These are phyloP conservation scores for Atta colombica DNA, from an alignment of 1,140 invertebrate genomes.

Conservation along the genomic window DNA sequence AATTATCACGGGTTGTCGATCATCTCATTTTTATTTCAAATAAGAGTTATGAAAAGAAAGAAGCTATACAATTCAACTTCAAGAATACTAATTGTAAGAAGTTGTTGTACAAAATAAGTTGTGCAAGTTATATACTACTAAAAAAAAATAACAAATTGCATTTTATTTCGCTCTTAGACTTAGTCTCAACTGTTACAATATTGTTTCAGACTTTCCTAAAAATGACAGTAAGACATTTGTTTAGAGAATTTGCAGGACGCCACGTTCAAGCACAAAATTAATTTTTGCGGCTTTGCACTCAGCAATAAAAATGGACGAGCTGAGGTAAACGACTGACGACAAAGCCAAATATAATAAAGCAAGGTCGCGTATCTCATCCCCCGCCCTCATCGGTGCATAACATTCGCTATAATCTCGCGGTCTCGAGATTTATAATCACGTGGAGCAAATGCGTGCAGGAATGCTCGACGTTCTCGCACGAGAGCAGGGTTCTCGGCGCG, in stretches of 20 bases:
- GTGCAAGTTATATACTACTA: background rate
- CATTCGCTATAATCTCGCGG: constrained; percentile 79
- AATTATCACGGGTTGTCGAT: background rate
- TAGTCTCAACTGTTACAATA: background rate
- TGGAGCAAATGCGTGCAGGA: constrained; percentile 84
- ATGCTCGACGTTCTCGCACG: constrained; percentile 80
- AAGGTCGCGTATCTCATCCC: constrained; percentile 80
- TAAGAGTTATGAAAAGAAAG: background rate
- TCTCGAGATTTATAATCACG: constrained; percentile 84
- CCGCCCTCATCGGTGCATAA: constrained; percentile 83
- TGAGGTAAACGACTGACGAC: constrained; percentile 70
- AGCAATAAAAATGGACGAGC: constrained; percentile 43
- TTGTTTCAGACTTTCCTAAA: constrained; percentile 8
- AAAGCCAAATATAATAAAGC: constrained; percentile 78
- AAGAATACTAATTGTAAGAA: background rate
- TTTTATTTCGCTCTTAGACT: background rate
- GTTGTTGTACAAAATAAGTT: background rate
- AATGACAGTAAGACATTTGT: constrained; percentile 9
- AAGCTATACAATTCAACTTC: background rate
- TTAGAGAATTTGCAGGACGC: background rate
- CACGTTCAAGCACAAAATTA: constrained; percentile 23
- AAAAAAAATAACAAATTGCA: background rate
- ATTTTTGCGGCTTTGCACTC: constrained; percentile 25
- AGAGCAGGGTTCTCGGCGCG: constrained; percentile 74
- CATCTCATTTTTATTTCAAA: background rate